Base-by-base conservation (phyloP, 1,140 invertebrate species). In the Fopius arisanus region DNA sequence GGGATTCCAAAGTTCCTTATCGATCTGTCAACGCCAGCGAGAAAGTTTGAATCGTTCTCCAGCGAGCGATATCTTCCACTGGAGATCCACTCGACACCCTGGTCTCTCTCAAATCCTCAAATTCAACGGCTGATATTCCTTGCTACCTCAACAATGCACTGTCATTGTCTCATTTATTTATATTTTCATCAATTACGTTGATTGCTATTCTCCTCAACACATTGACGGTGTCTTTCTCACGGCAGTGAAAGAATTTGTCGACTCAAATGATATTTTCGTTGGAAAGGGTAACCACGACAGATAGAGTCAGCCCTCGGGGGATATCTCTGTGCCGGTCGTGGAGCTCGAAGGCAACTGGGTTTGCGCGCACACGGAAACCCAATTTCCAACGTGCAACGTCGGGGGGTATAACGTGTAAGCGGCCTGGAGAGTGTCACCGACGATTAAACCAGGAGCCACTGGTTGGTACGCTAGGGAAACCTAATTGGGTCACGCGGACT, bases 401-500 rank as follows among this genome's bases (percentile, higher is more conserved):
- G 62, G 62, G 26, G n/a, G 26, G 28, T 65, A 65, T 71, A 76
- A 76, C 72, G 63, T 73, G 72, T 67, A 76, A 76, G 72, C 75
- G 69, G 48, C n/a, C 51, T 73, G 72, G 72, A 73, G 72, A 74
- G 75, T 76, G 75, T 76, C 75, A 74, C 71, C 72, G 51, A 51
- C 76, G 76, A 77, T 77, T 75, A 77, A 75, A 71, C 73, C 76
- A 66, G 69, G 66, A 72, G 51, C 51, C 26, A 48, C 65, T 37
- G 40, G 63, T 68, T 74, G 66, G 76, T 54, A 77, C 62, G 63
- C 73, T 67, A 48, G 73, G 67, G 68, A 71, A 77, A 81, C 76
- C 78, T 83, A 83, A 83, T 83, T 83, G 81, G 82, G 81, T 83
- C 82, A 83, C 70, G 71, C 75, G 75, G 76, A 66, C 70, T 65